Base-by-base conservation (phyloP, 1,140 invertebrate genomes). In the Fopius arisanus region DNA sequence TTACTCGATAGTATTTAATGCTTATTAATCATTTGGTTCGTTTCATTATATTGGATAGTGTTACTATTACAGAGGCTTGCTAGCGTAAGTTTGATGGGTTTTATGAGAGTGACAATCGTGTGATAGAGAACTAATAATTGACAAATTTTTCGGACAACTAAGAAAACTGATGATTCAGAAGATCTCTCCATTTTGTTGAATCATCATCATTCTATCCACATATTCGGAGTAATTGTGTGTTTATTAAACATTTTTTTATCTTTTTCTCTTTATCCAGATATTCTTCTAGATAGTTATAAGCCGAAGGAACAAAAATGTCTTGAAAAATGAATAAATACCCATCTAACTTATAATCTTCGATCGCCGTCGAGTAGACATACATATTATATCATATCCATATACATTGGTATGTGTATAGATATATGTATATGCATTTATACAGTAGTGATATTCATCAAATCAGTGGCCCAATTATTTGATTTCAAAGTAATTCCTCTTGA, bases 381-480 rank as follows among this genome's bases (percentile, higher is more conserved):
- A 77, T 71, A 70, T 77, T 77, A 73, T 68, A 75, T 78, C 78
- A 81, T 82, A 80, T 81, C 74, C 74, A 75, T 80, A 74, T 80
- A 77, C 78, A 78, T 74, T 59, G 3, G 69, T 80, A 76, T 74
- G 51, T 76, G 67, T 74, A 77, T 78, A 74, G n/a, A n/a, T 68
- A 67, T 78, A 79, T 75, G 33, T 28, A 77, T 73, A 70, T 59
- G 68, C 68, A 70, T 62, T 31, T 31, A 67, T 23, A 28, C 26
- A 67, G 37, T 73, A 67, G 28, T 62, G 70, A 12, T 23, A 59
- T 23, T 59, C 54, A 83, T 84, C 84, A 84, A 86, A 83, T 78
- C 80, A 81, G 82, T 84, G 83, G 78, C 83, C 83, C 51, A 23
- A 54, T 68, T 29, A 67, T 67, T 31, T 70, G 19, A 67, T 28